Conservation (phyloP, 2,113 vertebrate genomes). For the Siniperca knerii region DNA sequence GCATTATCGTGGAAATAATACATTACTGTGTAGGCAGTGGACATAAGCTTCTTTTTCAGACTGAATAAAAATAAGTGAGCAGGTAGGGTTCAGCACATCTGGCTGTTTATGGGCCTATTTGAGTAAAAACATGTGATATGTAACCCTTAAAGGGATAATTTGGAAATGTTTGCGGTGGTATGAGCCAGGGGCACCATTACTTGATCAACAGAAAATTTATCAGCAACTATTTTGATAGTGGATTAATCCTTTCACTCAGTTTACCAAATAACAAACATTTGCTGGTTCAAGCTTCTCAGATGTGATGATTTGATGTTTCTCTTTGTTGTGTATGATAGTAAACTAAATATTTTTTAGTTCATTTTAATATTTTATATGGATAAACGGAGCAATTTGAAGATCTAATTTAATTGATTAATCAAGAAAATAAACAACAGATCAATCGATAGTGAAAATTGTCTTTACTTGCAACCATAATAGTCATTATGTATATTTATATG, state of each 20-base stretch:
- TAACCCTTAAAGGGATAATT: not conserved
- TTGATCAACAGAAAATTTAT: not conserved
- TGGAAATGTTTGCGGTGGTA: not conserved
- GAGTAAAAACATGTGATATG: not conserved
- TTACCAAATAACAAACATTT: not conserved
- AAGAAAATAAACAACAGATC: not conserved
- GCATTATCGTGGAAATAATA: not conserved
- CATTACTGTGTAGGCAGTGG: not conserved
- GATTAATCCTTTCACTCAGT: not conserved
- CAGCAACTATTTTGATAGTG: not conserved
- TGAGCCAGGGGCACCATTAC: not conserved
- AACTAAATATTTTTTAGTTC: not conserved
- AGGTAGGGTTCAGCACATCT: not conserved
- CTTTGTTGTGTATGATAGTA: not conserved
- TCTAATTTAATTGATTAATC: not conserved
- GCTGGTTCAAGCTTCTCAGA: not conserved
- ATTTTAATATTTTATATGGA: not conserved
- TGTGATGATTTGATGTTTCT: not conserved
- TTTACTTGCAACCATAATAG: not conserved
- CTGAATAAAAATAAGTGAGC: not conserved
- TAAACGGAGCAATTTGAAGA: not conserved
- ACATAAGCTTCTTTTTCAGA: not conserved
- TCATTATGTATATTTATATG: not conserved
- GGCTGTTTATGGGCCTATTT: not conserved
- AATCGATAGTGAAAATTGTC: not conserved